Evolutionary conservation across 2,797 vertebrate species (phyloP).

Genomic region (Lepidocolaptes lacrymiger): DNA sequence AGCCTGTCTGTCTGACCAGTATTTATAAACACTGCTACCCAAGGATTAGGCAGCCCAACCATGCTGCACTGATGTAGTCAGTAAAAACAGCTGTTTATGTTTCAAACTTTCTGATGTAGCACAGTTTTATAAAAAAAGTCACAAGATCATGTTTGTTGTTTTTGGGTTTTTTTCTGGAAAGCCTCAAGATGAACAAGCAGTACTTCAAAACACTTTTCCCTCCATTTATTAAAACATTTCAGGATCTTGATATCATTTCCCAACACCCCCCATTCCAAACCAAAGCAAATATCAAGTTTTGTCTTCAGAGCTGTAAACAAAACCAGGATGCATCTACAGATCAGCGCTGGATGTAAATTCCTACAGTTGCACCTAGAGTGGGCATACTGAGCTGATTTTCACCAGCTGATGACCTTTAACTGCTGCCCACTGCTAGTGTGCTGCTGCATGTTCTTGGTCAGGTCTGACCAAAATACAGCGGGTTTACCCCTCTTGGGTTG

Average conservation of each 20-base stretch:
- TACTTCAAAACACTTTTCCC: background rate
- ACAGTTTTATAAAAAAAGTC: background rate
- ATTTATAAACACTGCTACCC: constrained; percentile 6
- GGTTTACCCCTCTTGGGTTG: background rate
- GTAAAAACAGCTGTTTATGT: constrained; percentile 17
- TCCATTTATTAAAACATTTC: constrained; percentile 18
- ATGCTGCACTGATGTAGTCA: background rate
- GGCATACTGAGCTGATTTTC: background rate
- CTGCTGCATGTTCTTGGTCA: background rate
- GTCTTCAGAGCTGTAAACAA: background rate
- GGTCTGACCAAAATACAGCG: background rate
- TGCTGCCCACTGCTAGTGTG: fast-evolving
- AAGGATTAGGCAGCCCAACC: constrained; percentile 18
- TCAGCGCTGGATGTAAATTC: background rate
- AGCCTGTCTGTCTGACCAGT: constrained; percentile 28
- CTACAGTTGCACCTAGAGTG: fast-evolving
- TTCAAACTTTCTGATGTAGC: constrained; percentile 7
- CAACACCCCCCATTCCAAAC: background rate
- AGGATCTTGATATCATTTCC: background rate
- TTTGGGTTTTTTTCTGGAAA: background rate
- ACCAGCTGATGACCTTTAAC: background rate
- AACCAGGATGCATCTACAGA: background rate
- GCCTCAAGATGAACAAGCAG: background rate
- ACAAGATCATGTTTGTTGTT: background rate
- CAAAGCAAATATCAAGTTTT: background rate